Evolutionary conservation across 2,113 vertebrate species (phyloP), one percentile per base, ranked within the genome.

Genomic region (Zootoca vivipara): DNA sequence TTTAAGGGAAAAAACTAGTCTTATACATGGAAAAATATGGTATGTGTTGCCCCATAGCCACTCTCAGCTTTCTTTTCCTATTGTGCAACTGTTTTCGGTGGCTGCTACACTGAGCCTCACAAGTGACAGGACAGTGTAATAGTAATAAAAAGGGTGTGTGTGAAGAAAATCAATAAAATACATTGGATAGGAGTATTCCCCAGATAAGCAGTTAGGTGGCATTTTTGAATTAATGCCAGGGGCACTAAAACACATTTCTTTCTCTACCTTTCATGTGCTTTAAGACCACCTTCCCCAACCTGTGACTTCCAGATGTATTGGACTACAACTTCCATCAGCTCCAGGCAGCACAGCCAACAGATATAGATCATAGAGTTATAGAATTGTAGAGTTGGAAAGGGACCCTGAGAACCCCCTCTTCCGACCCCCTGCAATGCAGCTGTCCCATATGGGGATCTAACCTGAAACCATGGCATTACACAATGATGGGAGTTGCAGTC

Each of bases 241-340:
- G 52, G 28, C 82, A 74, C 28, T 83, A 40, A 26, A 46, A 9
- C 1, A 1, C 72, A 26, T 22, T 0, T 8, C 1, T 0, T 0
- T 1, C 74, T 38, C 83, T 78, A 15, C 33, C 72, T 33, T 12
- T 46, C 35, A 42, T 28, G 42, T 83, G 12, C 28, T 69, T n/a
- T 28, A 72, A 8, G 7, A 18, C 73, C 38, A 3, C 6, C 1
- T 75, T 38, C 18, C 35, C 22, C 73, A 20, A 75, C 38, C 35
- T 75, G 73, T 38, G 18, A 35, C 38, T 38, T 22, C 4, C 15
- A 42, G 35, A 40, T 75, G 73, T 75, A 7, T 40, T 40, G 35
- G 73, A 75, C 35, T 7, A 3, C 35, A 75, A 40, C 20, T 18
- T 58, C 56, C 56, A 58, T 58, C 2, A 58, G 56, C 56, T 58